Conservation (phyloP, 2,113 vertebrate genomes). For the Tachycineta bicolor region DNA sequence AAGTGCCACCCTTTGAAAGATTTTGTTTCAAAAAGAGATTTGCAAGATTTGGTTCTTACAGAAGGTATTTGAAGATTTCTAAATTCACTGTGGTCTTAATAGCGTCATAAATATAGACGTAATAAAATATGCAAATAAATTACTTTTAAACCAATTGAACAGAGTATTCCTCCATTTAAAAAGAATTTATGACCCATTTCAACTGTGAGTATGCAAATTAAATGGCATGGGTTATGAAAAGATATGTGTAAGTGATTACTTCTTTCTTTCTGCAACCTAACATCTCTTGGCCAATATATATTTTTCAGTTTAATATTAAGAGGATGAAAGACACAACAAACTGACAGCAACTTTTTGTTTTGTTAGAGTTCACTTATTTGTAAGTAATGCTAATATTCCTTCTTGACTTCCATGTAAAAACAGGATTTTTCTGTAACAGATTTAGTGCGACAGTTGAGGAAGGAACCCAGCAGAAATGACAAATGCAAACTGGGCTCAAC, state of each 20-base stretch:
- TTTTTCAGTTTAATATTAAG: background rate
- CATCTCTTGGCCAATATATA: background rate
- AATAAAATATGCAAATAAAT: constrained; percentile 30
- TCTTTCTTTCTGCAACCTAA: background rate
- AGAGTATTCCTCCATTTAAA: background rate
- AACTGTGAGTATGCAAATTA: constrained; percentile 21
- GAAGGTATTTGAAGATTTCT: background rate
- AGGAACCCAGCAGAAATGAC: constrained; percentile 1
- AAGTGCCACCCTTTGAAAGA: background rate
- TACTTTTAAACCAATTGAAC: background rate
- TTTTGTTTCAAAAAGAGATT: background rate
- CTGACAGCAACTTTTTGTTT: background rate
- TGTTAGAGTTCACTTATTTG: background rate
- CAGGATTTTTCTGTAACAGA: background rate
- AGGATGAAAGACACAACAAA: background rate
- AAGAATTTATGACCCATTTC: background rate
- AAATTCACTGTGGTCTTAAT: background rate
- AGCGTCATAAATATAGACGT: background rate
- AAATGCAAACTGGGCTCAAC: background rate
- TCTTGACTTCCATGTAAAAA: background rate
- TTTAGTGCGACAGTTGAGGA: background rate
- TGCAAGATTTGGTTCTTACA: background rate
- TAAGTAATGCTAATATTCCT: background rate
- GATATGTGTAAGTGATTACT: background rate
- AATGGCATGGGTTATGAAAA: background rate